These are phyloP conservation scores for Alaudala cheleensis DNA, from an alignment of 2,113 vertebrate species.

Conservation along the genomic window DNA sequence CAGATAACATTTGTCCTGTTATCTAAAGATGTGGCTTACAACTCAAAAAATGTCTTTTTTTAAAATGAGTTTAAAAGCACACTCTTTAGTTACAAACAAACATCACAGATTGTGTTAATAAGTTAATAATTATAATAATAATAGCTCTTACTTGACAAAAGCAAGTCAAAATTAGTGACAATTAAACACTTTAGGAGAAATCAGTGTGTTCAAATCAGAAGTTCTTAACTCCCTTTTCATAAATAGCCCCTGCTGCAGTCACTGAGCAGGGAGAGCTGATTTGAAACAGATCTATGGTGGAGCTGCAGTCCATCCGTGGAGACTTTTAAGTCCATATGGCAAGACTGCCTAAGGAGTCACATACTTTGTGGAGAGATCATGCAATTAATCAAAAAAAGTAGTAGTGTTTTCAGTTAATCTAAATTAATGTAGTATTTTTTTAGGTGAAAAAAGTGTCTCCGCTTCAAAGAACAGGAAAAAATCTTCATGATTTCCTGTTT, in stretches of 20 bases:
- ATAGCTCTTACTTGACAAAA: not conserved
- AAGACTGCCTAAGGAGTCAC: slow-evolving; percentile 49
- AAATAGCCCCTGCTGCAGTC: not conserved
- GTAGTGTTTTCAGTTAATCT: slow-evolving; percentile 45
- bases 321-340: slow-evolving; percentile 49
- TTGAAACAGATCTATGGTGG: slow-evolving; percentile 43
- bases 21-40: not conserved
- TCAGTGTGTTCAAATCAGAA: not conserved
- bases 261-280: not conserved
- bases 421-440: slow-evolving; percentile 26
- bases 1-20: not conserved
- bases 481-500: not conserved
- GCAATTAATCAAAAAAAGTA: slow-evolving; percentile 52
- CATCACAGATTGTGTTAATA: not conserved
- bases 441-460: not conserved
- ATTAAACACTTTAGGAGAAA: not conserved
- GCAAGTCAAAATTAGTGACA: not conserved
- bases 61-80: fast-evolving
- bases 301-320: slow-evolving; percentile 47
- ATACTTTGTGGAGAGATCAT: slow-evolving; percentile 44
- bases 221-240: not conserved
- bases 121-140: not conserved
- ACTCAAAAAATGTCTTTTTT: not conserved
- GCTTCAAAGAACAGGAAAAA: slow-evolving; percentile 28
- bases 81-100: not conserved